Conservation (phyloP, 2,888 invertebrate species). For the Coleophora deauratella region DNA sequence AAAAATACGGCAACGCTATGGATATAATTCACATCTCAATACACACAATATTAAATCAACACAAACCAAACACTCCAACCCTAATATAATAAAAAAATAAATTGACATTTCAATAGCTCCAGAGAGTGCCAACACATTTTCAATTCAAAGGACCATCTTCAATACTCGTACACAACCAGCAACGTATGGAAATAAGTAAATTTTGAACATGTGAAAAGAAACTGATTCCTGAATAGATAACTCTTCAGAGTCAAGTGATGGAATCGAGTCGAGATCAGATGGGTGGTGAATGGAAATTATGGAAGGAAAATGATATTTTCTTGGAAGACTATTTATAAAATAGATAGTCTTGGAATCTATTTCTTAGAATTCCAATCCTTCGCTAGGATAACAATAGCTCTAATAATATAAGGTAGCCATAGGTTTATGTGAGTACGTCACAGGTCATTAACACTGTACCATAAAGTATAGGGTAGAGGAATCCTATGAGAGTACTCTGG, state of each 20-base stretch:
- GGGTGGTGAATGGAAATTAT: not conserved
- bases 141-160: slow-evolving; percentile 67
- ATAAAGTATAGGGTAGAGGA: slow-evolving; percentile 14
- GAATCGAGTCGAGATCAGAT: not conserved
- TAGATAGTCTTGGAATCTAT: not conserved
- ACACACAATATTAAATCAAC: slow-evolving; percentile 43
- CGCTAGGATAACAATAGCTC: too few relatives aligned
- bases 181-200: slow-evolving; percentile 61
- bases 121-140: slow-evolving; percentile 57
- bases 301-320: not conserved
- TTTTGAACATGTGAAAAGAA: slow-evolving; percentile 40
- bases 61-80: slow-evolving; percentile 44
- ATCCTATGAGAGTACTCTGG: slow-evolving; percentile 30
- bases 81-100: slow-evolving; percentile 72
- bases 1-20: too few relatives aligned
- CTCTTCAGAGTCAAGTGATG: not conserved
- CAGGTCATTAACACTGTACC: slow-evolving; percentile 44
- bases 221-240: slow-evolving; percentile 53
- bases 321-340: not conserved
- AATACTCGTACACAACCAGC: slow-evolving; percentile 48
- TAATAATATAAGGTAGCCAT: too few relatives aligned
- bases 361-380: too few relatives aligned
- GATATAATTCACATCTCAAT: slow-evolving; percentile 16
- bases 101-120: slow-evolving; percentile 69
- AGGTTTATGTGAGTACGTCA: not conserved